Percentiles rank a stretch among this genome's conserved stretches.
Evolutionary conservation across 1,140 invertebrate genomes (phyloP).

Genomic region (Drosophila yakuba): DNA sequence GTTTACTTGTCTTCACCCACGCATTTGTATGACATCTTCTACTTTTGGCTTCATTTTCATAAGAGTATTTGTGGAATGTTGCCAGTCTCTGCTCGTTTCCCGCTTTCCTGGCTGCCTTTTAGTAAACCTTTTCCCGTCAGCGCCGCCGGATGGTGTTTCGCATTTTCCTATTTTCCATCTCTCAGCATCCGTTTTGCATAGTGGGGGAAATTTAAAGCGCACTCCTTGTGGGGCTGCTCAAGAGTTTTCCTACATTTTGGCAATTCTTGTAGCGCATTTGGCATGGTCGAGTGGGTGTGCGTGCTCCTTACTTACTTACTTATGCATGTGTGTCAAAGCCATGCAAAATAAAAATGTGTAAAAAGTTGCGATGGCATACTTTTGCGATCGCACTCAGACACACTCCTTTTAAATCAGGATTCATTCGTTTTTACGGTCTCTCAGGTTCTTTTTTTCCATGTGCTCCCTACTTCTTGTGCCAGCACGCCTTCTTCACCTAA

Average conservation of each 20-base stretch:
- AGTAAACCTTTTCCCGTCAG: constrained; percentile 10
- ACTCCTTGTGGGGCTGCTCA: constrained; percentile 20
- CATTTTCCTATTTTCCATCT: constrained; percentile 32
- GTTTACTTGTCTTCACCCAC: not conserved
- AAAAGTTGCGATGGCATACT: constrained; percentile 35
- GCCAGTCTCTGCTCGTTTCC: constrained; percentile 6
- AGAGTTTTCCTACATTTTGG: constrained; percentile 55
- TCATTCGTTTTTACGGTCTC: constrained; percentile 46
- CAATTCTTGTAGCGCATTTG: constrained; percentile 47
- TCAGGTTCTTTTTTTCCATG: constrained; percentile 33
- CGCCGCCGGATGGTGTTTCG: constrained; percentile 20
- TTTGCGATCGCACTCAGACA: constrained; percentile 28
- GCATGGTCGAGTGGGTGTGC: constrained; percentile 11
- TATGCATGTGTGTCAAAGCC: constrained; percentile 73
- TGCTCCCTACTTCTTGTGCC: constrained; percentile 2
- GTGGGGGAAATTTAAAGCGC: constrained; percentile 43
- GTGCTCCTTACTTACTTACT: constrained; percentile 20
- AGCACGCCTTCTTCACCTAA: constrained; percentile 53
- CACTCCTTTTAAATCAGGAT: constrained; percentile 44
- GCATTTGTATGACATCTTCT: not conserved
- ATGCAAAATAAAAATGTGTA: constrained; percentile 19
- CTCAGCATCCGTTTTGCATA: constrained; percentile 55
- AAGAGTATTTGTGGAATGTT: constrained; percentile 17
- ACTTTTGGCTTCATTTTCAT: constrained; percentile 30
- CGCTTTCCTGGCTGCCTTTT: constrained; percentile 26